phyloP scores from a whole-genome alignment of 2,797 vertebrate genomes.

The Pyrrhura leucotis region DNA sequence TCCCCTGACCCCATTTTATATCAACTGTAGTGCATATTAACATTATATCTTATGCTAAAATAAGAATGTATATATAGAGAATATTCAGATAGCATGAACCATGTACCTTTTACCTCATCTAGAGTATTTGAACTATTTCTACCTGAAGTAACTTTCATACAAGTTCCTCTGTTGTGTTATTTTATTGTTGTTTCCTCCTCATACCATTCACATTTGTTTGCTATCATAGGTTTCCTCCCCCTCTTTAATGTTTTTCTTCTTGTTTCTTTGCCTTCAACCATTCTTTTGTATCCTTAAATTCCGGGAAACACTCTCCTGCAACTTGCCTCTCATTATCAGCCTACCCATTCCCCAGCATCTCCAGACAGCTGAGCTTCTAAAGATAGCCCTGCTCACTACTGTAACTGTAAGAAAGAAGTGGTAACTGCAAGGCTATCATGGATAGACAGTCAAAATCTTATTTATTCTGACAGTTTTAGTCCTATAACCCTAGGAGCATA shows the following conservation, averaged over 20 bases:
- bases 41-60: neutral
- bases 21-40: neutral
- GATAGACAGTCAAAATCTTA: neutral
- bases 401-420: neutral
- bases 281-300: neutral
- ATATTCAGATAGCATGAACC: neutral
- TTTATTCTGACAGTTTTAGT: neutral
- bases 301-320: neutral
- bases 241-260: neutral
- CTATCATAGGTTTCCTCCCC: neutral
- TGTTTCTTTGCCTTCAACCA: neutral
- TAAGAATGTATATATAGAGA: neutral
- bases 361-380: neutral
- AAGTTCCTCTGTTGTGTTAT: neutral
- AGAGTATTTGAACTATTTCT: neutral
- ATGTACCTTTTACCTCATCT: neutral
- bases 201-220: neutral
- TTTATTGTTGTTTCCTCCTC: neutral
- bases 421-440: neutral
- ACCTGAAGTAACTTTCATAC: neutral
- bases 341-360: neutral
- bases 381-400: neutral
- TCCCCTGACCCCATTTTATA: accelerated
- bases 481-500: neutral
- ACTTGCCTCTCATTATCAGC: neutral